A percentile compares a stretch with the other conserved stretches of the same genome.
Conservation (phyloP, 2,797 vertebrate species). For the Pelodytes ibericus region DNA sequence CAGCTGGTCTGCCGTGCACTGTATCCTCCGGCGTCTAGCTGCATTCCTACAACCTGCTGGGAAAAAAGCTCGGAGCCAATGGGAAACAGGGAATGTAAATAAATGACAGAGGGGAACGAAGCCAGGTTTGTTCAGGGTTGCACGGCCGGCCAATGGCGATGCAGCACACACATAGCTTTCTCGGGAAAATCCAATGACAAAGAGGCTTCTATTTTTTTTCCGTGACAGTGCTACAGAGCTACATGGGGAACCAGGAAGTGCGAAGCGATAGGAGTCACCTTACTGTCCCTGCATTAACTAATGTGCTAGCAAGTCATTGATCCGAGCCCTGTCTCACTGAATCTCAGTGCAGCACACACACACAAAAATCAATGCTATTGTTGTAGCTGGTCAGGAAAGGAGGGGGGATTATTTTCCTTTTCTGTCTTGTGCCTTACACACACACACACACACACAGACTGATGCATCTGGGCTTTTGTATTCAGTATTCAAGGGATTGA, state of each 20-base stretch:
- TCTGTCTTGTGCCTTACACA: no score
- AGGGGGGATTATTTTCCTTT: neutral
- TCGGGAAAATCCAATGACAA: constrained; percentile 20
- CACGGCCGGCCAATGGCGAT: constrained; percentile 11
- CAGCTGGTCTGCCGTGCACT: no score
- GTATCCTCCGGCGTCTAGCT: neutral
- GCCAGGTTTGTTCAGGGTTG: constrained; percentile 11
- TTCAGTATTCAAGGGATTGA: neutral
- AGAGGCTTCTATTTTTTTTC: constrained; percentile 5
- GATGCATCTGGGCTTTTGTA: constrained; percentile 3
- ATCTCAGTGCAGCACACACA: neutral
- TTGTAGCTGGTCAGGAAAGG: neutral
- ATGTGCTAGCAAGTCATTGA: constrained; percentile 23
- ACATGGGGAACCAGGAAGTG: constrained; percentile 46
- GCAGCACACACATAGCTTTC: constrained; percentile 1
- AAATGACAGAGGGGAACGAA: constrained; percentile 3
- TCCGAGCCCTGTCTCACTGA: neutral
- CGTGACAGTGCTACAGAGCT: neutral
- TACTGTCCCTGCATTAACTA: constrained; percentile 7
- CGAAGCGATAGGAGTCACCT: constrained; percentile 31
- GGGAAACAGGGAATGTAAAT: neutral
- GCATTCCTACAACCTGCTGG: neutral
- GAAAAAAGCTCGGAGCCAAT: neutral
- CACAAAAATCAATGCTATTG: neutral
- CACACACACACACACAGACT: no score